Conservation (phyloP, 2,888 invertebrate species). For the Drosophila acutilabella region DNA sequence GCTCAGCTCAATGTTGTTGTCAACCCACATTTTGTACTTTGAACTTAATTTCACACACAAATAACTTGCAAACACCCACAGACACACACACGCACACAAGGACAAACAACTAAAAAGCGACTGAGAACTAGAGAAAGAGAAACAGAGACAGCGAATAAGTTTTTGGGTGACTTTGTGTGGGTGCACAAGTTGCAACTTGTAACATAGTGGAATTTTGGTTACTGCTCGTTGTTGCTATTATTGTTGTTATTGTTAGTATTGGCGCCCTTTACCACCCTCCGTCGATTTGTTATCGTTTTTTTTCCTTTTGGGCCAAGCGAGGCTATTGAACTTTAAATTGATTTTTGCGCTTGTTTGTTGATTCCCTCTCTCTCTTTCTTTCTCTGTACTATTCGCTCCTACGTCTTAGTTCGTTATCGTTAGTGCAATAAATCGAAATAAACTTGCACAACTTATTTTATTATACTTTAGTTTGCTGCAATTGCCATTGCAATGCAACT, state of each 20-base stretch:
- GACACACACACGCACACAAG: conserved; percentile 26
- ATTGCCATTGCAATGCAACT: conserved; percentile 14
- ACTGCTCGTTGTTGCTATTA: conserved; percentile 1
- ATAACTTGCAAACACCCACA: conserved; percentile 43
- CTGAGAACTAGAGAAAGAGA: not conserved
- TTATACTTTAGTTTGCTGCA: conserved; percentile 30
- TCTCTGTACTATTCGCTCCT: conserved; percentile 2
- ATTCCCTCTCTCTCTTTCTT: conserved; percentile 8
- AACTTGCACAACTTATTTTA: conserved; percentile 36
- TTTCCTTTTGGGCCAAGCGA: conserved; percentile 61
- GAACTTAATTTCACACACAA: conserved; percentile 72
- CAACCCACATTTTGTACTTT: conserved; percentile 76
- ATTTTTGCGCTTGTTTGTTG: conserved; percentile 71
- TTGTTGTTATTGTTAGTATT: conserved; percentile 3
- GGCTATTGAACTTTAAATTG: conserved; percentile 79
- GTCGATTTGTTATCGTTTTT: conserved; percentile 31
- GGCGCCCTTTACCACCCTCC: conserved; percentile 2
- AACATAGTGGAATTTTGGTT: conserved; percentile 54
- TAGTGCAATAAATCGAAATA: conserved; percentile 75
- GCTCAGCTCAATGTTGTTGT: conserved; percentile 32
- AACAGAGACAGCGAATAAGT: not conserved
- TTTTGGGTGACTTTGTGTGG: conserved; percentile 22
- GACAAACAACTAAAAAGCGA: conserved; percentile 21
- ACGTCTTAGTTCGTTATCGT: conserved; percentile 39
- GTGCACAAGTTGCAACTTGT: conserved; percentile 66